Base-by-base conservation (phyloP, 2,797 vertebrate species). In the Momotus momota region DNA sequence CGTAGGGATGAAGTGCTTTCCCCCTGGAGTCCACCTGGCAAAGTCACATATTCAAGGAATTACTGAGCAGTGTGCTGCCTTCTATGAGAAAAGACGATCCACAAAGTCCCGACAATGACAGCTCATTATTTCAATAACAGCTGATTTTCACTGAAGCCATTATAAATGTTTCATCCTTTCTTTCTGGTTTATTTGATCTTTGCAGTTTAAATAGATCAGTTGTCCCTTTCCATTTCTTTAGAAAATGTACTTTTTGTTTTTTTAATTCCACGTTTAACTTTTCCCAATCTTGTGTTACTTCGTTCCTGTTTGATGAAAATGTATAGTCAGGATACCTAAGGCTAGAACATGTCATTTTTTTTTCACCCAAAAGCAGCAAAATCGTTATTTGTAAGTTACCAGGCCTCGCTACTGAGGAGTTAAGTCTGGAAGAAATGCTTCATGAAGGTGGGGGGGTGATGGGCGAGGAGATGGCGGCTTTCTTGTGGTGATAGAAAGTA, bases 21-120 rank as follows among this genome's bases (percentile, higher is more conserved):
- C 73, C 99, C 99, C 0, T 99, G 99, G 99, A 99, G 98, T 92
- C 99, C 99, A 78, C 98, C 99, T 18, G 99, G 98, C 96, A 99
- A 98, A 98, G 98, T 98, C 40, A 94, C 98, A 20, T 98, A 98
- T 31, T 98, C 97, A 83, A 64, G 97, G 96, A 98, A 98, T 97
- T 99, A 97, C 83, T 98, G 88, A 97, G 35, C 46, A 48, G 72
- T 70, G 60, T 51, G 1, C 48, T 82, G 16, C 25, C 48, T 84
- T 79, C 23, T 49, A 3, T 35, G 61, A 62, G 41, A 71, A 55
- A 65, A 64, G 48, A 40, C 64, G 33, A 17, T 74, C n/a, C 33
- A 29, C 40, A 19, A 33, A 79, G 27, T 71, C 95, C 70, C 94
- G 89, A 82, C 20, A 31, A 18, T 55, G 83, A 19, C 64, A 77